A percentile compares a stretch with the other conserved stretches of the same genome.
These are phyloP conservation scores for Eupithecia abbreviata DNA, from an alignment of 2,888 invertebrate species.

Conservation along the genomic window DNA sequence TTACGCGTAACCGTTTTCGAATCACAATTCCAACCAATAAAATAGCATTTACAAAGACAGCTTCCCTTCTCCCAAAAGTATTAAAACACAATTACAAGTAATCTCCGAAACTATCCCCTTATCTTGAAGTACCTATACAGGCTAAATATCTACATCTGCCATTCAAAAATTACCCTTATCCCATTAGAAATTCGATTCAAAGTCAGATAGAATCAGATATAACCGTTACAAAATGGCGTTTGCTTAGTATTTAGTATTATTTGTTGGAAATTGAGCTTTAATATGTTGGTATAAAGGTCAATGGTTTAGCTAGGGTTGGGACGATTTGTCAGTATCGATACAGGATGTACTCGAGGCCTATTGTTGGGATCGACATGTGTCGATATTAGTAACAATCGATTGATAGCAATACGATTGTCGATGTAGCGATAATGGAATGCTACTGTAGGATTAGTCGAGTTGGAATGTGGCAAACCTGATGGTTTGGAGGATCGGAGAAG, in stretches of 20 bases:
- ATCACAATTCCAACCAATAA: constrained; percentile 1
- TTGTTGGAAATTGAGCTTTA: constrained; percentile 49
- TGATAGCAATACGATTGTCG: constrained; percentile 49
- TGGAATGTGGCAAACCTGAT: constrained; percentile 2
- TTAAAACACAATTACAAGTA: constrained; percentile 77
- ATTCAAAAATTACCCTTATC: constrained; percentile 32
- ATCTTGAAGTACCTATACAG: constrained; percentile 69
- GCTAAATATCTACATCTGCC: constrained; percentile 20
- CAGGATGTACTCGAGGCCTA: constrained; percentile 68
- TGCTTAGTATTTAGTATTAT: constrained; percentile 20
- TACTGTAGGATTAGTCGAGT: constrained; percentile 30
- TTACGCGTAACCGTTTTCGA: constrained; percentile 20
- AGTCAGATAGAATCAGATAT: constrained; percentile 25
- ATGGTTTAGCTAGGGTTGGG: constrained; percentile 28
- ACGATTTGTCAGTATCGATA: constrained; percentile 49
- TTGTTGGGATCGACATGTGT: constrained; percentile 77
- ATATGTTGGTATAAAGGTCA: constrained; percentile 37
- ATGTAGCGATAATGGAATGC: constrained; percentile 38
- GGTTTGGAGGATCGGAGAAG: neutral
- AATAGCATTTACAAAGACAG: constrained; percentile 28
- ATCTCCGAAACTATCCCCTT: constrained; percentile 73
- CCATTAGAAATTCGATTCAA: constrained; percentile 30
- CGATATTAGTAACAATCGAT: constrained; percentile 65
- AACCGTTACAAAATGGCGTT: constrained; percentile 33
- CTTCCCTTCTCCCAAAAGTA: constrained; percentile 61